These are phyloP conservation scores for Porites rus DNA, from an alignment of 92 coral and sea anemone genomes.

Conservation along the genomic window DNA sequence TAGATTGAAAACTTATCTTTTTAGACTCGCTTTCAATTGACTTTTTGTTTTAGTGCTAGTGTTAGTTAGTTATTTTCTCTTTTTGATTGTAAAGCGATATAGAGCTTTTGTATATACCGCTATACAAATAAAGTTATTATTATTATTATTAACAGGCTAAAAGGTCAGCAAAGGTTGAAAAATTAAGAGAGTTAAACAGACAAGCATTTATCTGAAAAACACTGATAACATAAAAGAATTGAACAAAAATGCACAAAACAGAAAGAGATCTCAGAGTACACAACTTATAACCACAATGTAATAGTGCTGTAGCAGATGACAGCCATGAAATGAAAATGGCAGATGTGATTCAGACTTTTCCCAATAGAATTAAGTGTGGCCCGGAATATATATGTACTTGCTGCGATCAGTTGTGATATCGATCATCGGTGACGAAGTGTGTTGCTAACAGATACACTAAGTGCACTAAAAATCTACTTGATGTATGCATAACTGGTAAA, in stretches of 20 bases:
- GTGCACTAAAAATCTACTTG: slow-evolving; percentile 56
- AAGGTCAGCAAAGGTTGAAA: slow-evolving; percentile 34
- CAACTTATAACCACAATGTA: slow-evolving; percentile 10
- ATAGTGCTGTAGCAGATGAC: slow-evolving; percentile 1
- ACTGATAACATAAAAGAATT: slow-evolving; percentile 37
- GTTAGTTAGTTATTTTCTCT: no score
- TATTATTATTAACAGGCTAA: no score
- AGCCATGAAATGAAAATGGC: background rate
- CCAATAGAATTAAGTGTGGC: slow-evolving; percentile 13
- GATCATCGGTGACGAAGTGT: slow-evolving; percentile 30
- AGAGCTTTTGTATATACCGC: no score
- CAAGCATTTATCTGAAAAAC: slow-evolving; percentile 15
- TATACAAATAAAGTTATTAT: no score
- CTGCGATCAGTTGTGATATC: slow-evolving; percentile 79
- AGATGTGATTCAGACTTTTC: slow-evolving; percentile 69
- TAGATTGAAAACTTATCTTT: no score
- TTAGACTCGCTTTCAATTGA: no score
- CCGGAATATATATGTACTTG: slow-evolving; percentile 72
- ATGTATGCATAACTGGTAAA: slow-evolving; percentile 49
- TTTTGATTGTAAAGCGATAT: no score
- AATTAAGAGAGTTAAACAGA: slow-evolving; percentile 11
- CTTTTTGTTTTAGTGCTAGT: no score
- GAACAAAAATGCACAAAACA: slow-evolving; percentile 38
- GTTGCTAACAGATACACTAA: slow-evolving; percentile 24
- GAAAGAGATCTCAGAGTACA: slow-evolving; percentile 32